These are phyloP conservation scores for Petrocephalus schoutedeni DNA, from an alignment of 2,797 vertebrate species.

Conservation along the genomic window DNA sequence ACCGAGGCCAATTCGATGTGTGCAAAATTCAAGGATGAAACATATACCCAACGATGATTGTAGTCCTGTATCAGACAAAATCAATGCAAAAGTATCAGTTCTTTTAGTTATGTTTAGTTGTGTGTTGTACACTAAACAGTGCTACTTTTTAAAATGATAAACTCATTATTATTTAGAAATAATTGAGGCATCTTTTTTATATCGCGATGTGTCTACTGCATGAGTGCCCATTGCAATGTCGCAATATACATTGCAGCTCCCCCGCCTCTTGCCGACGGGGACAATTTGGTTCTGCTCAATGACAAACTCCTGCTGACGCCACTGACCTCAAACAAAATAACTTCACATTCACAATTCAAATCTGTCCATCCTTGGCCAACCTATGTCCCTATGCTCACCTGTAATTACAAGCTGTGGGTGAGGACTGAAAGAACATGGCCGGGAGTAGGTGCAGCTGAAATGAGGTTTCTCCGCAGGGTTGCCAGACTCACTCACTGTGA, in stretches of 20 bases:
- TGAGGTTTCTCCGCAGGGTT: background rate
- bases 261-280: background rate
- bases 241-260: background rate
- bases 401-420: background rate
- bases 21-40: background rate
- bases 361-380: background rate
- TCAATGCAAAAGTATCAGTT: background rate
- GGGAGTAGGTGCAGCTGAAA: background rate
- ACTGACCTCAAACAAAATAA: background rate
- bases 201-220: background rate
- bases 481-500: background rate
- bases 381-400: background rate
- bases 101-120: background rate
- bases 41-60: background rate
- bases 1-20: background rate
- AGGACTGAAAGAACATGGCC: background rate
- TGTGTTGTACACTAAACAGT: background rate
- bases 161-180: background rate
- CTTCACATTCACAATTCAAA: background rate
- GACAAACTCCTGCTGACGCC: background rate
- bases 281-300: background rate
- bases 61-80: background rate
- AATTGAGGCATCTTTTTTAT: background rate
- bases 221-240: background rate
- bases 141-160: background rate